These are phyloP conservation scores for Samia ricini DNA, from an alignment of 1,140 invertebrate genomes.

Conservation along the genomic window DNA sequence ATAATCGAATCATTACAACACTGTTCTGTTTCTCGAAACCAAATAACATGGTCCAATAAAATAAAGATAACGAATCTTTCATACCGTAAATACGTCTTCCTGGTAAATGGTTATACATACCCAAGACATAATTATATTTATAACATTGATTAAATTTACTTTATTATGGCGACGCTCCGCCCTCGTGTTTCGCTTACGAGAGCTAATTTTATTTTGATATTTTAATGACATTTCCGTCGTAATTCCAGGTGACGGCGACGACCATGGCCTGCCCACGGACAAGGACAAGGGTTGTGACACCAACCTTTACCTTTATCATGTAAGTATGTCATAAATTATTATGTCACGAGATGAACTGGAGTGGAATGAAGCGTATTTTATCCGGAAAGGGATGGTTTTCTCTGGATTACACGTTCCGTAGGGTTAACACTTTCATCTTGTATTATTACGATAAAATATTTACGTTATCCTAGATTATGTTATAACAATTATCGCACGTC, in stretches of 20 bases:
- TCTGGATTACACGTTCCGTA: not conserved
- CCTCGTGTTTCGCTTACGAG: not conserved
- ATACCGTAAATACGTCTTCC: not conserved
- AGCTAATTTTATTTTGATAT: conserved; percentile 2
- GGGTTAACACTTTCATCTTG: no score
- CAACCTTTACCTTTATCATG: conserved; percentile 71
- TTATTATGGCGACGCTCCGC: conserved; percentile 1
- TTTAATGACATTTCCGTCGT: conserved; percentile 18
- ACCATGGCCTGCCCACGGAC: conserved; percentile 66
- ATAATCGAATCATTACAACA: no score
- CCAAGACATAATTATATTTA: not conserved
- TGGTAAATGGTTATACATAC: not conserved
- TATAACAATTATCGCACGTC: no score
- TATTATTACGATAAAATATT: no score
- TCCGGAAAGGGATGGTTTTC: not conserved
- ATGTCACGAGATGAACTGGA: not conserved
- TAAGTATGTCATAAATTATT: conserved; percentile 36
- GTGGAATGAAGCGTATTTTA: not conserved
- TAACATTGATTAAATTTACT: not conserved
- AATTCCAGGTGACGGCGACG: conserved; percentile 65
- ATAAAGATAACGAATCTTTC: no score
- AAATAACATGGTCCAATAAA: no score
- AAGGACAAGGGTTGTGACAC: conserved; percentile 69
- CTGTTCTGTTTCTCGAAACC: no score
- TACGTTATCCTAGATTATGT: no score